Base-by-base conservation (phyloP, 2,113 vertebrate species). In the Pterocles gutturalis region DNA sequence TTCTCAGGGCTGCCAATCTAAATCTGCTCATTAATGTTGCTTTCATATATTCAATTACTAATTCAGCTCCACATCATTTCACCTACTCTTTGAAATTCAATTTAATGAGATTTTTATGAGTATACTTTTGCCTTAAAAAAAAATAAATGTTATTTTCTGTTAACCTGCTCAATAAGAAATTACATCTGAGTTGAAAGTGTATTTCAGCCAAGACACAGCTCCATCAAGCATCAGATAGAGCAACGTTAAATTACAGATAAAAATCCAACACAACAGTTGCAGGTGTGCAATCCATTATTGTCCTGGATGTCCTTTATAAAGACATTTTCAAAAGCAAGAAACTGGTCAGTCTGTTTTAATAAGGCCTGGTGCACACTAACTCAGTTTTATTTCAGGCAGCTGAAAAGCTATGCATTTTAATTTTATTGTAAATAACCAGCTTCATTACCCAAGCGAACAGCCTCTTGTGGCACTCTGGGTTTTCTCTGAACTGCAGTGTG, bases 21-120 rank as follows among this genome's bases (percentile, higher is more conserved):
- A 87, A 75, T 87, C 25, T 81, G n/a, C 41, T 77, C 70, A 70
- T 73, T 89, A 91, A 71, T 62, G 33, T 71, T 84, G 28, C 11
- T 85, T 87, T 85, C 6, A 13, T 53, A 26, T 75, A 65, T 71
- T 84, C 57, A 87, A 9, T 89, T 84, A 82, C 61, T 78, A 84
- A 81, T 48, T 89, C 43, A 78, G 24, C 26, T 94, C 61, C 83
- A 65, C 34, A 75, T 84, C 43, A 76, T 87, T 89, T 89, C 34
- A 58, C 43, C 8, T 61, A 34, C 33, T 71, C 14, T 78, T 80
- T 88, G 43, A 78, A 87, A 91, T 72, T 53, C 8, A 87, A 8
- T 65, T 70, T 51, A 81, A 94, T 89, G 13, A 36, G 71, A 41
- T 67, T 94, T 78, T 92, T 61, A 79, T 75, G 3, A 81, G 54